Percentiles rank a stretch among this genome's conserved stretches.
phyloP scores from a whole-genome alignment of 1,140 invertebrate species.

The Euglossa dilemma region DNA sequence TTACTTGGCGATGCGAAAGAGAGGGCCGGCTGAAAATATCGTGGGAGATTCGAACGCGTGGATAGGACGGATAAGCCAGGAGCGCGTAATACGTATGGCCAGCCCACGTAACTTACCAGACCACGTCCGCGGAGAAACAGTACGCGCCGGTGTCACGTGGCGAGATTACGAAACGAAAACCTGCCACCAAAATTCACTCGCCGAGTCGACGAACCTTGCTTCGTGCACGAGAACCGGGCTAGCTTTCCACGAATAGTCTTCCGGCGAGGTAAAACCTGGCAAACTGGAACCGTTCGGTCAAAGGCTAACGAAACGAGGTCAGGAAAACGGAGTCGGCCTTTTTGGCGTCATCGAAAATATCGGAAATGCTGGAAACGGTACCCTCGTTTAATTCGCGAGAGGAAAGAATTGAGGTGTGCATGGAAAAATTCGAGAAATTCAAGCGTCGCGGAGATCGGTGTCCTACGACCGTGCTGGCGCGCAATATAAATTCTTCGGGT shows the following conservation, averaged over 20 bases:
- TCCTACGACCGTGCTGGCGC: no score
- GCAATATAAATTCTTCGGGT: constrained; percentile 45
- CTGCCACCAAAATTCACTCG: constrained; percentile 55
- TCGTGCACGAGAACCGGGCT: constrained; percentile 13
- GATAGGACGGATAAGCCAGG: constrained; percentile 26
- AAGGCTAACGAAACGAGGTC: neutral
- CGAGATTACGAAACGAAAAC: constrained; percentile 62
- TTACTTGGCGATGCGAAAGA: neutral
- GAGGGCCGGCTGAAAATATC: constrained; percentile 15
- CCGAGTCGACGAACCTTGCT: constrained; percentile 58
- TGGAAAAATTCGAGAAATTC: no score
- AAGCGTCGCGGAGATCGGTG: neutral
- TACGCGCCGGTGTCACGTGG: constrained; percentile 49
- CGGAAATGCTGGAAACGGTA: no score
- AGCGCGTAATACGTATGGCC: constrained; percentile 52
- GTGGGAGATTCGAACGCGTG: constrained; percentile 63
- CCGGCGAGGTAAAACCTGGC: neutral
- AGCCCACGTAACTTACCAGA: constrained; percentile 45
- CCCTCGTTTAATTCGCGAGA: no score
- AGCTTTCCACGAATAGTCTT: neutral
- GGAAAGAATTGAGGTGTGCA: no score
- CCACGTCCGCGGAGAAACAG: constrained; percentile 5
- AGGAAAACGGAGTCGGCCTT: neutral
- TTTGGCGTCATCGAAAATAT: no score
- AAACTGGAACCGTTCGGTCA: constrained; percentile 1